phyloP scores from a whole-genome alignment of 1,140 invertebrate genomes.

The Gonatopus flavifemur region DNA sequence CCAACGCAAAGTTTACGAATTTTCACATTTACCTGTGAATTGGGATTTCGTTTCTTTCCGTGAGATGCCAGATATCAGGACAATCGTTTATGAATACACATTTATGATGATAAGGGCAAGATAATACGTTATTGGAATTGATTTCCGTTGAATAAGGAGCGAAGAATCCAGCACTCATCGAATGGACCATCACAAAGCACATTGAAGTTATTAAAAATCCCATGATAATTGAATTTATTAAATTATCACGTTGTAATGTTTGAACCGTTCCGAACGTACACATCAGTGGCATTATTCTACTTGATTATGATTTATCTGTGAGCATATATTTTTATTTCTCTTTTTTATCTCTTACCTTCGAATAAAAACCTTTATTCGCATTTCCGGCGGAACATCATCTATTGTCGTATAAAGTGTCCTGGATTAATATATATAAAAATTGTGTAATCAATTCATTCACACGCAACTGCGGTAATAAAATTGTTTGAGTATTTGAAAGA shows the following conservation, averaged over 20 bases:
- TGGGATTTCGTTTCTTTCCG: slow-evolving; percentile 29
- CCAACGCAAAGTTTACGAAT: neutral
- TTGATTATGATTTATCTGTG: slow-evolving; percentile 14
- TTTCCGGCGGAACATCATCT: slow-evolving; percentile 38
- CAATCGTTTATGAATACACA: slow-evolving; percentile 33
- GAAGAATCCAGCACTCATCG: too few relatives aligned
- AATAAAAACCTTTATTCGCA: slow-evolving; percentile 24
- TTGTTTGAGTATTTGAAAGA: too few relatives aligned
- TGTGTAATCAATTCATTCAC: too few relatives aligned
- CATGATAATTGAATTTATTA: too few relatives aligned
- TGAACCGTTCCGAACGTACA: slow-evolving; percentile 2
- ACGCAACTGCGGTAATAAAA: too few relatives aligned
- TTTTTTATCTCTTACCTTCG: slow-evolving; percentile 27
- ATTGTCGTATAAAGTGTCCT: too few relatives aligned
- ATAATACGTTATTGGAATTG: slow-evolving; percentile 12
- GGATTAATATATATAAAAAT: too few relatives aligned
- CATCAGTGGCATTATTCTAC: slow-evolving; percentile 15
- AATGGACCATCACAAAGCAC: neutral
- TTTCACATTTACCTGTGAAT: slow-evolving; percentile 32
- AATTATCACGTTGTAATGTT: neutral
- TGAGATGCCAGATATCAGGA: slow-evolving; percentile 25
- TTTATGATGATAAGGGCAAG: slow-evolving; percentile 28
- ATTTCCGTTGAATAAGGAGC: neutral
- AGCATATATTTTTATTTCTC: slow-evolving; percentile 19
- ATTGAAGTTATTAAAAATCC: neutral